Base-by-base conservation (phyloP, 2,797 vertebrate species). In the Neomorphus geoffroyi region DNA sequence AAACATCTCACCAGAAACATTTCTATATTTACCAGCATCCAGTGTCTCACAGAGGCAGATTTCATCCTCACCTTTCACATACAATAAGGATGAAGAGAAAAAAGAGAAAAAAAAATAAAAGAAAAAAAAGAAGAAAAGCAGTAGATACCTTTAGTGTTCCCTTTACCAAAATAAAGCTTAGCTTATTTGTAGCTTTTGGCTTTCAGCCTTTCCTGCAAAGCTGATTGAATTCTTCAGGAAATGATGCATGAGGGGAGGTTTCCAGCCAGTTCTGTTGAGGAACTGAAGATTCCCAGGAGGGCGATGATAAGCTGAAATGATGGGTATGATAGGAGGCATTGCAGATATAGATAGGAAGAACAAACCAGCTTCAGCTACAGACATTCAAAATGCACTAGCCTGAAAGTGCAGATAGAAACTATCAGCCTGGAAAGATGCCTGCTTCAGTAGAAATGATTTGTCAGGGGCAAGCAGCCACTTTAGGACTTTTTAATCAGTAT, bases 261-360 rank as follows among this genome's bases (percentile, higher is more conserved):
- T 87, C 84, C 54, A 92, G 69, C 28, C 84, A 84, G 72, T 45
- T 90, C 75, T 92, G 33, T 5, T 72, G 73, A 91, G 80, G 88
- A 96, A 61, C 60, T 77, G 37, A 83, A 75, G 87, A 30, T 84
- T 92, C 82, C 82, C 90, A 90, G 88, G 73, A 94, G 43, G 24
- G 58, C 13, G 65, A 72, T 37, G 51, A 92, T 69, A 79, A 74
- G 39, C 30, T 86, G 62, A 86, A 86, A 75, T 53, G 39, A 89
- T 86, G 61, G 33, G 32, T 82, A 74, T 37, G 46, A 90, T 79
- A 88, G 61, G 37, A 80, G 79, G n/a, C 35, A 65, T 6, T 70
- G 60, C 50, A 92, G 61, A 83, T 67, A 54, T 2, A 83, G 78
- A 87, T 27, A 69, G 58, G 77, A 93, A 83, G 80, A 93, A 86